These are phyloP conservation scores for Xenops minutus DNA, from an alignment of 2,797 vertebrate species.

Conservation along the genomic window DNA sequence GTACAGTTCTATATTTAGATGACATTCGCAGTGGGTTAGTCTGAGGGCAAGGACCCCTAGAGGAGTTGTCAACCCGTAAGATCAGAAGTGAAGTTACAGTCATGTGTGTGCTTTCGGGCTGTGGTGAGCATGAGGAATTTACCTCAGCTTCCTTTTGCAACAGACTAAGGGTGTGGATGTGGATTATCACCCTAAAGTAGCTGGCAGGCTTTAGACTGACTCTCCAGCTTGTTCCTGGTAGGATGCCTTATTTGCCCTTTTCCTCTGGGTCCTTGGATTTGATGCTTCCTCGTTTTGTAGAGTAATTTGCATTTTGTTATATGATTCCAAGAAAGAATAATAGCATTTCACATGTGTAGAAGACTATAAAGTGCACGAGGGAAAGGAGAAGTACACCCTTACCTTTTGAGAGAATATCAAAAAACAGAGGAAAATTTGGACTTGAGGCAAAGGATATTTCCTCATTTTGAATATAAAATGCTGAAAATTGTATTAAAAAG, in stretches of 20 bases:
- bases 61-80: neutral
- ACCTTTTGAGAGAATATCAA: neutral
- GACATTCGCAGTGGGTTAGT: accelerated
- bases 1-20: neutral
- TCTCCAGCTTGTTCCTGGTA: neutral
- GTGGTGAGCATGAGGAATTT: neutral
- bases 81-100: neutral
- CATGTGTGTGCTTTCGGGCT: neutral
- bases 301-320: constrained; percentile 19
- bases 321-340: neutral
- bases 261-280: neutral
- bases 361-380: neutral
- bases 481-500: neutral
- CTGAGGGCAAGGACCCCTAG: neutral
- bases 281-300: neutral
- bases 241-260: neutral
- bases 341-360: constrained; percentile 4
- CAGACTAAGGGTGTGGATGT: neutral
- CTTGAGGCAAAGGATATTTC: constrained; percentile 1
- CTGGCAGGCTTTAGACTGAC: neutral
- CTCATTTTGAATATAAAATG: constrained; percentile 11
- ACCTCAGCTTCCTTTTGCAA: neutral
- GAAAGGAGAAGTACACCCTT: neutral
- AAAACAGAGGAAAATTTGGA: neutral
- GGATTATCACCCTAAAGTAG: neutral